Conservation (phyloP, 2,888 invertebrate species). For the Trissonchulus latispiculum region DNA sequence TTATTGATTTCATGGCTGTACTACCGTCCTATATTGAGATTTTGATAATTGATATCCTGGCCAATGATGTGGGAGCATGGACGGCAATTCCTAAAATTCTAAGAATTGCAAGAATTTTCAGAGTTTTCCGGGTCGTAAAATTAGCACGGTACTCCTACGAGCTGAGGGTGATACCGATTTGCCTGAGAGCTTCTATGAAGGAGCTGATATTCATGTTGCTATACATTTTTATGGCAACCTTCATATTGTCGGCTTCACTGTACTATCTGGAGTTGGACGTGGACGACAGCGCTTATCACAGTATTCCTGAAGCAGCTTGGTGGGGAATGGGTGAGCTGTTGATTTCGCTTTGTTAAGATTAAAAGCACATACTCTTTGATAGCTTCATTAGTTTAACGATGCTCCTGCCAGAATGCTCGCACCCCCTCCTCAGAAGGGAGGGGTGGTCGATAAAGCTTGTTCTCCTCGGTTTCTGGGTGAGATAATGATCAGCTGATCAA, state of each 20-base stretch:
- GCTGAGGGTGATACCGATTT: background rate
- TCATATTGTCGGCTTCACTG: background rate
- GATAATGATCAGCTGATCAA: no score
- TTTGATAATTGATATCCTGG: background rate
- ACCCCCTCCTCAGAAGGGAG: no score
- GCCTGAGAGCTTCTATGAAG: background rate
- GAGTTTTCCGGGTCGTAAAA: slow-evolving; percentile 5
- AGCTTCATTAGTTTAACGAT: no score
- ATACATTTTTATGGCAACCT: slow-evolving; percentile 10
- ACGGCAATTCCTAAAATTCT: background rate
- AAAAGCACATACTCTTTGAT: no score
- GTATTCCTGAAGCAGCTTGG: slow-evolving; percentile 6
- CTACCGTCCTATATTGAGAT: background rate
- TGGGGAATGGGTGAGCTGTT: background rate
- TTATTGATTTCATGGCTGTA: slow-evolving; percentile 2
- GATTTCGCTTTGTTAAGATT: no score
- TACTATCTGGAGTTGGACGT: slow-evolving; percentile 1
- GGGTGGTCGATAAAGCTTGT: no score
- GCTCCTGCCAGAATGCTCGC: no score
- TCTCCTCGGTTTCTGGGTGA: no score
- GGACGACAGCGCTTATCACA: background rate
- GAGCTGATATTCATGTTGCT: background rate
- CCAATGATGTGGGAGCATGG: background rate
- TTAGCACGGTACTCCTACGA: background rate
- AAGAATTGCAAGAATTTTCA: background rate